A percentile compares a stretch with the other conserved stretches of the same genome.
These are phyloP conservation scores for Stichodactyla helianthus DNA, from an alignment of 64 coral and sea anemone species.

Conservation along the genomic window DNA sequence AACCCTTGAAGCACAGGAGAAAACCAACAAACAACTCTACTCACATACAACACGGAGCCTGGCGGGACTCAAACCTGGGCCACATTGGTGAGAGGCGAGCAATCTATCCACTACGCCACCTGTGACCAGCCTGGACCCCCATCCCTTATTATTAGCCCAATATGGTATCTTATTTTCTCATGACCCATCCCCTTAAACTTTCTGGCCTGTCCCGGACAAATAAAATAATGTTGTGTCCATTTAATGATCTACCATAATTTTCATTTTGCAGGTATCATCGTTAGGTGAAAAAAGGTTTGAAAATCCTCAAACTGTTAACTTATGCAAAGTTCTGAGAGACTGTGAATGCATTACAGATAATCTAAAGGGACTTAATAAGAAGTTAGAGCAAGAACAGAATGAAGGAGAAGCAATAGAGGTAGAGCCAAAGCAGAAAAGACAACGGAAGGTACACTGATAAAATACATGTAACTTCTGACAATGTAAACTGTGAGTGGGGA, in stretches of 20 bases:
- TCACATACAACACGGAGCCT: too few relatives aligned
- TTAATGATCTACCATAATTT: too few relatives aligned
- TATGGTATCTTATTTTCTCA: too few relatives aligned
- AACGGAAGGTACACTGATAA: slow-evolving; percentile 20
- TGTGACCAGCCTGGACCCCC: too few relatives aligned
- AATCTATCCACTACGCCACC: too few relatives aligned
- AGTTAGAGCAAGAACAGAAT: not conserved
- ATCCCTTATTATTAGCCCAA: too few relatives aligned
- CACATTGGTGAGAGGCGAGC: too few relatives aligned
- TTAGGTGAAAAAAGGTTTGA: slow-evolving; percentile 81
- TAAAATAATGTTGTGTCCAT: not conserved
- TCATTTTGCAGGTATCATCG: slow-evolving; percentile 50
- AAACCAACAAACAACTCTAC: too few relatives aligned
- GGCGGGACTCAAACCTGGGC: too few relatives aligned
- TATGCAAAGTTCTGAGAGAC: slow-evolving; percentile 77
- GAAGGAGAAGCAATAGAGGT: slow-evolving; percentile 6
- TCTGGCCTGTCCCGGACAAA: not conserved
- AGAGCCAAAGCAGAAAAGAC: not conserved
- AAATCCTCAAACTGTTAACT: slow-evolving; percentile 83
- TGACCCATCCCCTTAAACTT: not conserved
- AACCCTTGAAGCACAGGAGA: too few relatives aligned
- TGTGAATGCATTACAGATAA: slow-evolving; percentile 52
- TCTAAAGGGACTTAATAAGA: slow-evolving; percentile 49
- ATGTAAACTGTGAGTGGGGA: not conserved
- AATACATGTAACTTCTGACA: not conserved